Base-by-base conservation (phyloP, 2,888 invertebrate genomes). In the Clunio marinus region DNA sequence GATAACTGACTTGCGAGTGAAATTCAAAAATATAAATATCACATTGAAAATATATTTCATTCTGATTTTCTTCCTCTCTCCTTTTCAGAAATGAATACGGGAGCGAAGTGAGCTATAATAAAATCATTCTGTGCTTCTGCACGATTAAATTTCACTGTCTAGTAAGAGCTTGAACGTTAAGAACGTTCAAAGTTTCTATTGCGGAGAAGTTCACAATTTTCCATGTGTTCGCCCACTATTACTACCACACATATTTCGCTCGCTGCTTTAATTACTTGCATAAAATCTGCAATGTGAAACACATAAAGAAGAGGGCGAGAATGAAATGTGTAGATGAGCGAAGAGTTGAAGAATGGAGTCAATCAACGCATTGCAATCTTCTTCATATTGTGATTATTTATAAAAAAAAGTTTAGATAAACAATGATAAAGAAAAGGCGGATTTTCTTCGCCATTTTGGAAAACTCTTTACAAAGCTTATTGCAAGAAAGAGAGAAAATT, bases 1-100 rank as follows among this genome's bases (percentile, higher is more conserved):
- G 66, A 69, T 70, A 71, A 70, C 71, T 60, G 69, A 71, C 71
- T 71, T 51, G 55, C 10, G 41, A 41, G 17, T 55, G 24, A 41
- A 68, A 68, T 35, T 27, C 57, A 41, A 68, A 68, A 68, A 58
- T 58, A 68, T 58, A 68, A 68, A 58, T 58, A 68, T 20, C 58
- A 46, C 46, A 66, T 27, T 35, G 24, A 66, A 46, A 66, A 45
- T 25, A 25, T 41, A 28, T 28, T 63, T 63, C 24, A 17, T 59
- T 59, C 25, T 22, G 59, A 32, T 59, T 59, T 24, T 32, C 22
- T 35, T 32, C 17, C 35, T 66, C 55, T 66, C 55, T 25, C 17
- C 28, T 22, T 20, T 27, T 25, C 2, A 22, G 24, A 22, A 13
- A 17, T 58, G 27, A 27, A 25, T 17, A 58, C 25, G n/a, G 27